Evolutionary conservation across 2,797 vertebrate species (phyloP), one percentile per base, ranked within the genome.

Genomic region (Clamator glandarius): DNA sequence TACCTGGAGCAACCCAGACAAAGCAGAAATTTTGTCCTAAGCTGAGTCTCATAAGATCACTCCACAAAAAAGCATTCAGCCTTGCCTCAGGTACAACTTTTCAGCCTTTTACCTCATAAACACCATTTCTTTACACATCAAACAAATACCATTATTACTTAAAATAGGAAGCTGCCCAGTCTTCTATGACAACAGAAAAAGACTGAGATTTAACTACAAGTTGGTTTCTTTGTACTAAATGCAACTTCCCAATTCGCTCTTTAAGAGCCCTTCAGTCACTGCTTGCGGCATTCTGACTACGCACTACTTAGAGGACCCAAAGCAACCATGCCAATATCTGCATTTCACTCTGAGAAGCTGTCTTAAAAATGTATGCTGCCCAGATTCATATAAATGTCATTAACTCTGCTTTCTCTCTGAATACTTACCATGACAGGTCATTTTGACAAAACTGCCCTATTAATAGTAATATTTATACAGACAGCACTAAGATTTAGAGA

Each of bases 221-320:
- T n/a, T 48, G 39, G 41, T 62, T 70, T 62, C 35, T 35, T 59
- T 24, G 46, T 54, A 23, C 35, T 41, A 42, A 78, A 26, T 44
- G 36, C 58, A 72, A 26, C 46, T 78, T 58, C n/a, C 42, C 10
- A 41, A 18, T 8, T 36, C 39, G 41, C 36, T 42, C 63, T 28
- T 17, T 16, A 12, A 8, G 55, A 42, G 46, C 21, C 50, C 61
- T 69, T 54, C 33, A 12, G 2, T 31, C 23, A 5, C 6, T 0
- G 33, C 31, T 0, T 12, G 64, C 19, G 8, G 62, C 66, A 12
- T 5, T 39, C 8, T 18, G 52, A 12, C 25, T 8, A 0, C 1
- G 6, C 11, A 5, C 23, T 9, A 29, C 51, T 15, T 35, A 8
- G 9, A 66, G 73, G 61, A 46, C 42, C 36, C 48, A 36, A 20